Evolutionary conservation across 2,113 vertebrate species (phyloP), one percentile per base, ranked within the genome.

Genomic region (Ictalurus furcatus): DNA sequence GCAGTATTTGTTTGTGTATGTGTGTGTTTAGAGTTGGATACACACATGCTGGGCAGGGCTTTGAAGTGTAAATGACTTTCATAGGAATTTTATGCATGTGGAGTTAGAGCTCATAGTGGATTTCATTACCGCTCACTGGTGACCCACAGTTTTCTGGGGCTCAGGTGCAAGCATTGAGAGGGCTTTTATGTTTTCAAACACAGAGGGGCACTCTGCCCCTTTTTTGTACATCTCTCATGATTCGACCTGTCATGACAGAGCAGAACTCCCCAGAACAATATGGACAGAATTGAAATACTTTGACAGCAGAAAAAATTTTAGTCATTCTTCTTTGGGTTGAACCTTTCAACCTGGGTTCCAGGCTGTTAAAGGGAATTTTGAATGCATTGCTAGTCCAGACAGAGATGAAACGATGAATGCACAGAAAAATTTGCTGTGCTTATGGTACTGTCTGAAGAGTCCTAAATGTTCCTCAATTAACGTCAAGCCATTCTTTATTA

Each of bases 401-500:
- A 37, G 30, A 61, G 13, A 30, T 40, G 5, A 6, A 54, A 25
- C 54, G 21, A 58, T 28, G 54, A 76, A 74, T 40, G 61, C 28
- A 69, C 14, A 67, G n/a, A 54, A 9, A 25, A 19, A 85, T 37
- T 54, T 40, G 69, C 65, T 23, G 30, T 6, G 67, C 52, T 25
- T 56, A 52, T 74, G 67, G 12, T 6, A 2, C 23, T 37, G 69
- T 14, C 85, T 73, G n/a, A 58, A 86, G 85, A 37, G 7, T 25
- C 9, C 92, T 93, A 92, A 92, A 93, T 94, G 86, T 91, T 92
- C 94, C 94, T 93, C 93, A 94, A 95, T 96, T 95, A 96, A 95
- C 93, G 95, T 95, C 93, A 95, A 94, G 94, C 93, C 91, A 93
- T 94, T 95, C 93, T 94, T 94, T 93, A 95, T 95, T 95, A 95